Percentiles rank a stretch among this genome's conserved stretches.
These are phyloP conservation scores for Diploscapter pachys DNA, from an alignment of 1,140 invertebrate species.

Conservation along the genomic window DNA sequence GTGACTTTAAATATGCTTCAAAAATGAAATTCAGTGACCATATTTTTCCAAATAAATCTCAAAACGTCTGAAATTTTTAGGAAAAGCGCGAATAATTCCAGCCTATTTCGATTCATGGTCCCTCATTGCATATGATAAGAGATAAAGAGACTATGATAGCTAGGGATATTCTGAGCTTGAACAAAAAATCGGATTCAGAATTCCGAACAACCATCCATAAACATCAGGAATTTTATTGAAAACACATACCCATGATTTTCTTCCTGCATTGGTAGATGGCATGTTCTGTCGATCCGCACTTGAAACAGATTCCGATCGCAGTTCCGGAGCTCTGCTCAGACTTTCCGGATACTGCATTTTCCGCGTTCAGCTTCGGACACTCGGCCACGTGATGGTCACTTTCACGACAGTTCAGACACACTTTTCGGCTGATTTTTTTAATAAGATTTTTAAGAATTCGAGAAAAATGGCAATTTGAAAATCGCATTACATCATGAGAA, in stretches of 20 bases:
- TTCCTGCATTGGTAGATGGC: conserved; percentile 49
- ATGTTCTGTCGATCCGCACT: conserved; percentile 63
- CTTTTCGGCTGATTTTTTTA: neutral
- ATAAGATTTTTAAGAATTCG: too few species aligned
- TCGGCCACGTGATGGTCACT: conserved; percentile 74
- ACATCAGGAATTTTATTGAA: neutral
- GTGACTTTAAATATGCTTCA: too few species aligned
- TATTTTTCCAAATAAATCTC: too few species aligned
- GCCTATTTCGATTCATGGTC: neutral
- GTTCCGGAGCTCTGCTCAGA: conserved; percentile 39
- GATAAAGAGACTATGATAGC: neutral
- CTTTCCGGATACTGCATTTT: conserved; percentile 47
- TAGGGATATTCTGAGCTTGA: neutral
- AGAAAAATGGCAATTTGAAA: too few species aligned
- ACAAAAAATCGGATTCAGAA: neutral
- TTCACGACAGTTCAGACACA: conserved; percentile 41
- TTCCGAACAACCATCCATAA: neutral
- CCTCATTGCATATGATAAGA: neutral
- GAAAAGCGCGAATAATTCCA: too few species aligned
- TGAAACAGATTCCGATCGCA: conserved; percentile 61
- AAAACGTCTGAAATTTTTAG: too few species aligned
- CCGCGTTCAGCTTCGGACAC: conserved; percentile 66
- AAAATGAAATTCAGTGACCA: too few species aligned
- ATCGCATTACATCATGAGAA: too few species aligned
- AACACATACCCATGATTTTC: conserved; percentile 50